Evolutionary conservation across 2,888 invertebrate genomes (phyloP).

Genomic region (Galeruca laticollis): DNA sequence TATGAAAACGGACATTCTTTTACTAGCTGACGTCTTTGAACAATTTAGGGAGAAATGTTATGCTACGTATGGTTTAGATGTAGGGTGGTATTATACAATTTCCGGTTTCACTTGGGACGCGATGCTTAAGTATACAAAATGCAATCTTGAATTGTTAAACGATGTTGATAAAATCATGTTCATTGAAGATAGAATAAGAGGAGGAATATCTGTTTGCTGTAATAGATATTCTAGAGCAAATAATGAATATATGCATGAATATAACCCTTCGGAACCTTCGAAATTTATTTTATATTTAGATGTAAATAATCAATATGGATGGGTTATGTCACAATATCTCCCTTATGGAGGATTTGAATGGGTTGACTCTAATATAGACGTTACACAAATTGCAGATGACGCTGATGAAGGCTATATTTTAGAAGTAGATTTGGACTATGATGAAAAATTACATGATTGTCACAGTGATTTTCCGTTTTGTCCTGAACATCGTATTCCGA

Average conservation of each 20-base stretch:
- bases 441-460: background rate
- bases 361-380: background rate
- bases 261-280: background rate
- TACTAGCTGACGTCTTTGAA: conserved; percentile 57
- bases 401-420: background rate
- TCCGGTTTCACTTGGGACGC: conserved; percentile 22
- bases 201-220: conserved; percentile 13
- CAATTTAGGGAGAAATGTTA: conserved; percentile 50
- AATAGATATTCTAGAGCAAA: background rate
- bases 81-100: conserved; percentile 29
- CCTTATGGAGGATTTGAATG: too few relatives aligned
- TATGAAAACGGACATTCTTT: conserved; percentile 53
- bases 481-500: too few relatives aligned
- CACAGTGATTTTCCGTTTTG: too few relatives aligned
- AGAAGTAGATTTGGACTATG: background rate
- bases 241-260: background rate
- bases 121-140: conserved; percentile 49
- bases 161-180: conserved; percentile 42
- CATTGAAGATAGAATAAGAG: conserved; percentile 48
- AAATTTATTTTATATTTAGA: conserved; percentile 3
- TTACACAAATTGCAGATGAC: background rate
- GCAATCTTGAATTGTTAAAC: too few relatives aligned
- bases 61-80: too few relatives aligned
- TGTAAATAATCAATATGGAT: conserved; percentile 13
- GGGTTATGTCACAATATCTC: background rate